Evolutionary conservation across 2,888 invertebrate species (phyloP).

Genomic region (Pherbina coryleti): DNA sequence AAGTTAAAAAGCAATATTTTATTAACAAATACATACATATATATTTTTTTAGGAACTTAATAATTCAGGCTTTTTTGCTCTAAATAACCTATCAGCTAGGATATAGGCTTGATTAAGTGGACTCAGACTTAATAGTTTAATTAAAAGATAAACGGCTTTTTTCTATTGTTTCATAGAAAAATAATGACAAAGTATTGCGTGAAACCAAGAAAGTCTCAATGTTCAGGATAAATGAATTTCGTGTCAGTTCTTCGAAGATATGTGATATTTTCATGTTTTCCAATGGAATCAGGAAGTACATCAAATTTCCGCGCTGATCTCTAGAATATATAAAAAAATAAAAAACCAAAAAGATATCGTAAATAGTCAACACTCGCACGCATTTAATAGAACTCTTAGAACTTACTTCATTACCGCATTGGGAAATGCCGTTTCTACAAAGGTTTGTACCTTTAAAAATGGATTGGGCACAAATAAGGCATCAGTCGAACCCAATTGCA

Average conservation of each 20-base stretch:
- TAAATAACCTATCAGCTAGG: too few species aligned
- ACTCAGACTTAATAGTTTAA: too few species aligned
- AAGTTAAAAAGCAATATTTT: too few species aligned
- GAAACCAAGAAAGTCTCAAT: conserved; percentile 54
- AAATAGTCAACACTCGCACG: not conserved
- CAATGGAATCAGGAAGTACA: conserved; percentile 48
- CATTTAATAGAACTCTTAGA: not conserved
- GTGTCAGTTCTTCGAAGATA: conserved; percentile 49
- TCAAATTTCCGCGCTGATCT: conserved; percentile 34
- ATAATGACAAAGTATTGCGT: conserved; percentile 43
- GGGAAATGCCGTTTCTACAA: conserved; percentile 54
- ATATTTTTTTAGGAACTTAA: too few species aligned
- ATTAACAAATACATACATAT: too few species aligned
- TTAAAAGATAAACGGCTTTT: too few species aligned
- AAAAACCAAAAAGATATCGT: not conserved
- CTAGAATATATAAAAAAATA: conserved; percentile 29
- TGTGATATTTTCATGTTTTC: conserved; percentile 46
- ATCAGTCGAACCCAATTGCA: conserved; percentile 50
- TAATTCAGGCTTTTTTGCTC: too few species aligned
- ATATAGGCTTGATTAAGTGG: too few species aligned
- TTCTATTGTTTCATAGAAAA: too few species aligned
- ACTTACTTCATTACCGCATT: conserved; percentile 38
- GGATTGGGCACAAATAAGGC: conserved; percentile 34
- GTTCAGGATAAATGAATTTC: conserved; percentile 53
- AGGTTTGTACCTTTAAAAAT: conserved; percentile 48